Percentiles rank a stretch among this genome's conserved stretches.
These are phyloP conservation scores for Oreotrochilus melanogaster DNA, from an alignment of 2,113 vertebrate species.

Conservation along the genomic window DNA sequence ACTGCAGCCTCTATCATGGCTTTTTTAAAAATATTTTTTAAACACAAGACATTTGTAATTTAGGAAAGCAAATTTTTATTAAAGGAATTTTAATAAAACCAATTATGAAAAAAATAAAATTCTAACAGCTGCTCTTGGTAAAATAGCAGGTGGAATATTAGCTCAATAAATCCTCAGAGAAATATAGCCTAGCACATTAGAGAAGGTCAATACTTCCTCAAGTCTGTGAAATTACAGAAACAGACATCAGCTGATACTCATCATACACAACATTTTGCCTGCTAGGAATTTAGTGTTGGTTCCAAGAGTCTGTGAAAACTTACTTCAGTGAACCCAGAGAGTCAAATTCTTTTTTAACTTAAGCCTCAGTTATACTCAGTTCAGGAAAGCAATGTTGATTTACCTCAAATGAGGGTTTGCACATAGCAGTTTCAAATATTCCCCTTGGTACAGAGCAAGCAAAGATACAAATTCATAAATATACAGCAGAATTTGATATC, in stretches of 20 bases:
- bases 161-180: not conserved
- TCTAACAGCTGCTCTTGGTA: not conserved
- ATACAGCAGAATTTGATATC: not conserved
- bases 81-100: not conserved
- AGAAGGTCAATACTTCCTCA: not conserved
- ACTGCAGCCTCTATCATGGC: not conserved
- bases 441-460: not conserved
- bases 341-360: not conserved
- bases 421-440: slow-evolving; percentile 3
- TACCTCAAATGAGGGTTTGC: slow-evolving; percentile 1
- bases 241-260: not conserved
- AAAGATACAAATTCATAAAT: not conserved
- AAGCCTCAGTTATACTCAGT: not conserved
- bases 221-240: not conserved
- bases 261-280: not conserved
- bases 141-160: not conserved
- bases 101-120: not conserved
- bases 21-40: not conserved
- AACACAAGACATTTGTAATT: not conserved
- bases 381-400: slow-evolving; percentile 20
- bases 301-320: not conserved
- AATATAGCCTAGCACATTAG: not conserved
- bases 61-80: not conserved
- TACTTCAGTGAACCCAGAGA: not conserved
- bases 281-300: slow-evolving; percentile 7